Conservation (phyloP, 2,113 vertebrate genomes). For the Lontra canadensis region DNA sequence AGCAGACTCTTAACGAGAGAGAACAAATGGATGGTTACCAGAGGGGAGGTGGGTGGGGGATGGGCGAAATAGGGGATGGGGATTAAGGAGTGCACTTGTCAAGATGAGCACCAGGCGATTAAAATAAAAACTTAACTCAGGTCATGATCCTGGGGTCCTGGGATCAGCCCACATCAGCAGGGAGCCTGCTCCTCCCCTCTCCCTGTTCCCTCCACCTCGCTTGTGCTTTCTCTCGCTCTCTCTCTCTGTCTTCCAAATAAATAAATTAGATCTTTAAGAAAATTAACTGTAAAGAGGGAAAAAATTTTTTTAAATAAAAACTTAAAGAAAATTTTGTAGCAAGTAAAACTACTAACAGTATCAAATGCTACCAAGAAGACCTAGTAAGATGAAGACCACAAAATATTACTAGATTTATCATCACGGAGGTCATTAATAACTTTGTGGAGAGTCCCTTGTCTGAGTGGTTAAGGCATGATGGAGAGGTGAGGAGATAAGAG, state of each 20-base stretch:
- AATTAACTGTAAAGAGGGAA: too few species aligned
- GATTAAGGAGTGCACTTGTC: neutral
- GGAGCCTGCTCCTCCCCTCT: too few species aligned
- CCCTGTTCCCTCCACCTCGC: too few species aligned
- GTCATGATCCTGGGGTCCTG: too few species aligned
- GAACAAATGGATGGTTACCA: neutral
- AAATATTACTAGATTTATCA: neutral
- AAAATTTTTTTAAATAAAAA: too few species aligned
- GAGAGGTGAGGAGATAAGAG: neutral
- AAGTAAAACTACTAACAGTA: neutral
- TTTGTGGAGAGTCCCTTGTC: neutral
- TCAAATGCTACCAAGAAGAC: neutral
- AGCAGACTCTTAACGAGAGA: neutral
- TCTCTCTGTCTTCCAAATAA: too few species aligned
- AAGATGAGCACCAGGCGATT: neutral
- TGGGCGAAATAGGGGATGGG: neutral
- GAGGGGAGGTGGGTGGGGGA: neutral
- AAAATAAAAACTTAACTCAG: neutral
- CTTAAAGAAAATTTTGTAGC: neutral
- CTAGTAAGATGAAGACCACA: neutral
- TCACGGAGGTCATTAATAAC: neutral
- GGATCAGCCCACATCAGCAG: too few species aligned
- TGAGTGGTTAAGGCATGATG: neutral
- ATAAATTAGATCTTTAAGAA: too few species aligned
- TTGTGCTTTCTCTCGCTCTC: too few species aligned